Conservation (phyloP, 2,888 invertebrate species). For the Eutolmus rufibarbis region DNA sequence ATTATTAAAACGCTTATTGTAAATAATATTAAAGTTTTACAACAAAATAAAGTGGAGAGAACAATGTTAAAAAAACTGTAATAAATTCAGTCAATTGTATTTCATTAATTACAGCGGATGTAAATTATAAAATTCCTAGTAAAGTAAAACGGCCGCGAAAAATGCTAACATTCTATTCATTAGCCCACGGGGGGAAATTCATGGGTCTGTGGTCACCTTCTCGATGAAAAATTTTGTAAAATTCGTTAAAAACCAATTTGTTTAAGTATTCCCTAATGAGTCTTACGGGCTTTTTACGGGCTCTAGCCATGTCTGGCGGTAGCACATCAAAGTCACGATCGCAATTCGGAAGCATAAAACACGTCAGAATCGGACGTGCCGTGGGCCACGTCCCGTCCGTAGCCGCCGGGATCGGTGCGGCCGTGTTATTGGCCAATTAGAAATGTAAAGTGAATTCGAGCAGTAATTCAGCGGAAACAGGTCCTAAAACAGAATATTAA, state of each 20-base stretch:
- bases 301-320: background rate
- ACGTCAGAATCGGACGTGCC: background rate
- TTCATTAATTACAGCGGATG: background rate
- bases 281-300: background rate
- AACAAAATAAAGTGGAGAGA: too few relatives aligned
- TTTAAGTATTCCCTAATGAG: background rate
- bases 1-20: too few relatives aligned
- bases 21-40: too few relatives aligned
- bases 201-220: background rate
- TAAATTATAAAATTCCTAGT: background rate
- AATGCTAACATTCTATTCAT: background rate
- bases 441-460: conserved; percentile 15
- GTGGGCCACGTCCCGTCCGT: background rate
- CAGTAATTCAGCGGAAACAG: background rate
- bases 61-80: background rate
- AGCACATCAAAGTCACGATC: background rate
- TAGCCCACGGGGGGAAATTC: background rate
- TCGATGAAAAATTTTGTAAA: background rate
- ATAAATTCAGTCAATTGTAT: background rate
- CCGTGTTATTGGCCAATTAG: conserved; percentile 10
- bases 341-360: background rate
- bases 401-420: background rate
- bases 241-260: background rate
- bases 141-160: background rate
- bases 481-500: conserved; percentile 7